Base-by-base conservation (phyloP, 2,797 vertebrate species). In the Vipera ursinii region DNA sequence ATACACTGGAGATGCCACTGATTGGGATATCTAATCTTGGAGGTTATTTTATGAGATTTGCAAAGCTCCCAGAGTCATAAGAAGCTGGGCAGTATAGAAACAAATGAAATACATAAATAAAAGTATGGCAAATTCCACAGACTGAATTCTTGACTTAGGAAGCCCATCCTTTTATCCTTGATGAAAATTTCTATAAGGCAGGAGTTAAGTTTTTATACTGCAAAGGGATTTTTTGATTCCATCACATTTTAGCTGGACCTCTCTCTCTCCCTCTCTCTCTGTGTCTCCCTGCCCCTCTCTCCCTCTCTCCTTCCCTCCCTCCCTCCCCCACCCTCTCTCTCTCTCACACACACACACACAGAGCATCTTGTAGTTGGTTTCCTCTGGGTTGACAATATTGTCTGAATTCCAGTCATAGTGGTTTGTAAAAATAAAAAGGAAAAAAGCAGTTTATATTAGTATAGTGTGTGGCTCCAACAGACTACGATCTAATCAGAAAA, bases 241-340 rank as follows among this genome's bases (percentile, higher is more conserved):
- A 78, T 78, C 17, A 3, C 7, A 22, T 44, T 38, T 78, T 15
- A 38, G 32, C 9, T 59, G 57, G 57, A 59, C 20, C 60, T 53
- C 51, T 38, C 38, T 38, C 38, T 38, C 5, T 53, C 51, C 9
- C 51, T 51, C 1, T 53, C 55, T 15, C 12, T 53, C 6, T 9
- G 6, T 3, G 6, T 24, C 59, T 14, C 13, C 15, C 4, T 6
- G 13, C 0, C 28, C 0, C 4, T 0, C 61, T 4, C 1, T 65
- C 59, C 8, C 7, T 6, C 51, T 51, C 1, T 51, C 51, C 7
- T 1, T 51, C 12, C 15, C 12, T 53, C 20, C 1, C 7, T 3
- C 59, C 3, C 59, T 14, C 28, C 15, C 28, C 2, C 28, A 0
- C n/a, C 0, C 28, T 0, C 61, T 4, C 26, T 12, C 60, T 26